These are phyloP conservation scores for Saccostrea glomerata DNA, from an alignment of 1,140 invertebrate genomes.

Conservation along the genomic window DNA sequence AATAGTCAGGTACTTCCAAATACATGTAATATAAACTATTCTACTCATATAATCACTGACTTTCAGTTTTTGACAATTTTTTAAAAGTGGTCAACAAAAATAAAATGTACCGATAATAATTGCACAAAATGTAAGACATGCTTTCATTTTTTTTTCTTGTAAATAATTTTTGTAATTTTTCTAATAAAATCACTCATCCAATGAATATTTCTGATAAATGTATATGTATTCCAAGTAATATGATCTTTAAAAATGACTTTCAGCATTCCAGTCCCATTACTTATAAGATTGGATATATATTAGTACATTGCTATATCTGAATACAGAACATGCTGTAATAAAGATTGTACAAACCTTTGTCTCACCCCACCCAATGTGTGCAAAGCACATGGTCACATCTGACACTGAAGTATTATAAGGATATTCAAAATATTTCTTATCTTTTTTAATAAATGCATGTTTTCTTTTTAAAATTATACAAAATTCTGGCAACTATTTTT, in stretches of 20 bases:
- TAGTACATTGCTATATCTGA: neutral
- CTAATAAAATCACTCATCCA: neutral
- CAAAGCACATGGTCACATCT: neutral
- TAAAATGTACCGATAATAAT: too few relatives aligned
- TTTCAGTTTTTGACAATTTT: neutral
- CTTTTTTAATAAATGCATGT: neutral
- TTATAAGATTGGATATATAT: neutral
- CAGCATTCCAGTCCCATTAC: neutral
- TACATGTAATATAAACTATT: neutral
- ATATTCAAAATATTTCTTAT: neutral
- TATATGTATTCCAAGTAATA: neutral
- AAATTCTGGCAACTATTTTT: neutral
- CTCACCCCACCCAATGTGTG: constrained; percentile 14
- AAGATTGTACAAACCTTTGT: neutral
- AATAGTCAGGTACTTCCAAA: too few relatives aligned
- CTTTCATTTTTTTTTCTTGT: neutral
- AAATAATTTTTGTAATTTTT: neutral
- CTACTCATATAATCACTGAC: neutral
- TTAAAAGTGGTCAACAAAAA: neutral
- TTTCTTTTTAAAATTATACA: neutral
- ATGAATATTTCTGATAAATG: neutral
- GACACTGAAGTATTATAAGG: neutral
- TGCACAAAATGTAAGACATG: neutral
- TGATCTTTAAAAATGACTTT: neutral
- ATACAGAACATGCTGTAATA: constrained; percentile 29